Base-by-base conservation (phyloP, 2,888 invertebrate genomes). In the Bellardia pandia region DNA sequence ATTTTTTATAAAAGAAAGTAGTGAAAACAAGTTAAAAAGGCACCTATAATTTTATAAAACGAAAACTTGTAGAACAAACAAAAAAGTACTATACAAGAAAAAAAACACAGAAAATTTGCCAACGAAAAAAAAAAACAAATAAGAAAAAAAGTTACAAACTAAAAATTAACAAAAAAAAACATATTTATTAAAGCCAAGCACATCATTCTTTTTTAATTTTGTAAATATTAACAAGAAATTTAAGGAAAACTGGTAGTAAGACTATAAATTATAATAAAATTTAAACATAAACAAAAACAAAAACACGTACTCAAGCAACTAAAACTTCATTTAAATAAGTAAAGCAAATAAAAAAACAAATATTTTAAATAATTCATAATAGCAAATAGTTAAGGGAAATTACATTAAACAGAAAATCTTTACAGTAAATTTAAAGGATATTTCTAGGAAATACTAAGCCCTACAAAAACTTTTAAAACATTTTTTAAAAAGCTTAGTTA, bases 181-280 rank as follows among this genome's bases (percentile, higher is more conserved):
- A 58, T 81, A 81, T 81, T 75, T 77, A 84, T 51, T 79, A 83
- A 82, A 83, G 62, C 23, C 79, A 69, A 76, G 76, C 82, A 83
- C 82, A 76, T 76, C 53, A 56, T n/a, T 62, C 16, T 62, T 53
- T 9, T 75, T 45, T 83, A 33, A 45, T 86, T 84, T 78, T 88
- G 86, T 86, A 86, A 81, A 88, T 86, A 88, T 64, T 71, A 51
- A 58, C 37, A 64, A 69, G 40, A 45, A 80, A 45, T 72, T 83
- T 81, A 71, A 81, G 69, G 64, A 82, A 86, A 79, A 88, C 75
- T 85, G 86, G 84, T 85, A 85, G 81, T 82, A 85, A 81, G 85
- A 87, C 87, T 81, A 87, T 85, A 56, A 74, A 78, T 51, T 58
- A 51, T 23, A 58, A 62, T 51, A 40, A 37, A 45, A 69, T 60